Base-by-base conservation (phyloP, 53 echinoderm and acorn worm species). In the Zoroaster sp. region DNA sequence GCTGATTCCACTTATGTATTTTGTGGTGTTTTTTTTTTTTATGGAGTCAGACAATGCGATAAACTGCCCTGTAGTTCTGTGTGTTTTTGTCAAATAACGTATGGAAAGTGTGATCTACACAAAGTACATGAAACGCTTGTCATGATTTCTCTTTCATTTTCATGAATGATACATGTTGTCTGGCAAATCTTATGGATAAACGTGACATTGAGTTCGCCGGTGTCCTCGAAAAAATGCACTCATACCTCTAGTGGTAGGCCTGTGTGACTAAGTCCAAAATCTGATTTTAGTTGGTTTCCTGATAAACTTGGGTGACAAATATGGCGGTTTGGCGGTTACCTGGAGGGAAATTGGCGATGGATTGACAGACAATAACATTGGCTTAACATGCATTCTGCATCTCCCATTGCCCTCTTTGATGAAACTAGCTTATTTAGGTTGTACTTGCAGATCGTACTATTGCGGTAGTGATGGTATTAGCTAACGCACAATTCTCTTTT, bases 231-330 rank as follows among this genome's bases (percentile, higher is more conserved):
- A n/a, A n/a, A n/a, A n/a, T n/a, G n/a, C n/a, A n/a, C n/a, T n/a
- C n/a, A n/a, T n/a, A n/a, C n/a, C n/a, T n/a, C n/a, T n/a, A n/a
- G n/a, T n/a, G n/a, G n/a, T n/a, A n/a, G n/a, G n/a, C n/a, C n/a
- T n/a, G n/a, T n/a, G n/a, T n/a, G n/a, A n/a, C n/a, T n/a, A n/a
- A n/a, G n/a, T n/a, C n/a, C n/a, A n/a, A n/a, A n/a, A n/a, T n/a
- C n/a, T n/a, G n/a, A n/a, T n/a, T n/a, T n/a, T 41, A 42, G 44
- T 67, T 13, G 59, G 40, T 43, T 65, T 4, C 18, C 55, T 82
- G 67, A 1, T 14, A 66, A 82, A 45, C 43, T 54, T 43, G 41
- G 68, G 47, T 75, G 66, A 81, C 81, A 66, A 41, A 81, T 67
- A 21, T 21, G 41, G 17, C 66, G 45, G 67, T 67, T 28, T 23